phyloP scores from a whole-genome alignment of 2,888 invertebrate species.

The Congeria kusceri region DNA sequence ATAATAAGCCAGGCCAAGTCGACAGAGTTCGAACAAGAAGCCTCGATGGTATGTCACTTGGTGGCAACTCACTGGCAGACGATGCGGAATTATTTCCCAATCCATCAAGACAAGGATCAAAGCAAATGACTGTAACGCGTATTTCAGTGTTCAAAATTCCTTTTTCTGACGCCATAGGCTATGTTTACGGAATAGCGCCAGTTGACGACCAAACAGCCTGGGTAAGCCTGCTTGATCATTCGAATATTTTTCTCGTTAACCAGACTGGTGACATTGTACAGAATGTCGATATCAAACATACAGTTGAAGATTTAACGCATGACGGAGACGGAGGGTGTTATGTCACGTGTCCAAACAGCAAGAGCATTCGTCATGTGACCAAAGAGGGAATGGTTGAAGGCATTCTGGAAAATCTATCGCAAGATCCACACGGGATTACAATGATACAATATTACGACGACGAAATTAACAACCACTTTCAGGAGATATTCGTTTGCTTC shows the following conservation, averaged over 20 bases:
- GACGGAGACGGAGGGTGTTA: slow-evolving; percentile 47
- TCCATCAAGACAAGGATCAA: neutral
- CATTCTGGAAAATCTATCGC: slow-evolving; percentile 18
- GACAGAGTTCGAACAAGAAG: no score
- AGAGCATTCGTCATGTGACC: slow-evolving; percentile 30
- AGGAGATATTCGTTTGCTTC: slow-evolving; percentile 50
- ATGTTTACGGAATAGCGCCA: slow-evolving; percentile 56
- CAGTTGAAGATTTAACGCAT: slow-evolving; percentile 39
- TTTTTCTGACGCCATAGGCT: slow-evolving; percentile 43
- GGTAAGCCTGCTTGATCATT: slow-evolving; percentile 47
- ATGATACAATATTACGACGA: slow-evolving; percentile 5
- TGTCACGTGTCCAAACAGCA: slow-evolving; percentile 46
- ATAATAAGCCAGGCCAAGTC: no score
- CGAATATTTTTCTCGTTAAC: slow-evolving; percentile 26
- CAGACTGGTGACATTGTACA: slow-evolving; percentile 23
- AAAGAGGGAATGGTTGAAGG: slow-evolving; percentile 11
- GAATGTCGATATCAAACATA: slow-evolving; percentile 36
- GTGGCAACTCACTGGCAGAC: neutral
- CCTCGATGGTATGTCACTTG: neutral
- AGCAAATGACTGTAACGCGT: slow-evolving; percentile 2
- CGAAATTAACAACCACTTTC: neutral
- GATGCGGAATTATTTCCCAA: neutral
- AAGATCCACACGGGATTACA: slow-evolving; percentile 46
- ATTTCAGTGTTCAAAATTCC: slow-evolving; percentile 7
- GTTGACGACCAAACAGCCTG: slow-evolving; percentile 32